Percentiles rank a stretch among this genome's conserved stretches.
These are phyloP conservation scores for Myiopsitta monachus DNA, from an alignment of 2,113 vertebrate genomes.

Conservation along the genomic window DNA sequence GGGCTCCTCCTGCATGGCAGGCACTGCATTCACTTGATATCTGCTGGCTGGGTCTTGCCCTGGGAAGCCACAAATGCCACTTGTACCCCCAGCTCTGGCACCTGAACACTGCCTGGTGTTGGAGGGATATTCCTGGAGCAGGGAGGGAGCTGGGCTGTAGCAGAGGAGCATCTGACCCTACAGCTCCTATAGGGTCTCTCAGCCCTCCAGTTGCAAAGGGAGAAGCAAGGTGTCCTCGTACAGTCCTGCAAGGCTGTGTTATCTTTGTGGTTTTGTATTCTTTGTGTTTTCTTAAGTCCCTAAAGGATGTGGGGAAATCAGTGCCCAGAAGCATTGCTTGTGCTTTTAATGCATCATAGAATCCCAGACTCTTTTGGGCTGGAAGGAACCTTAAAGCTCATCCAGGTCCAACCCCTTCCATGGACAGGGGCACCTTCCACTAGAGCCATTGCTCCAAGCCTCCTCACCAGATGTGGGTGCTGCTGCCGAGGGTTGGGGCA, in stretches of 20 bases:
- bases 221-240: neutral
- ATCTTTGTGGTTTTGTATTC: neutral
- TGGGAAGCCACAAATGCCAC: rapidly evolving
- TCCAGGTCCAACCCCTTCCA: neutral
- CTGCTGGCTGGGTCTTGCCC: neutral
- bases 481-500: rapidly evolving
- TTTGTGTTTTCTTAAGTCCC: neutral
- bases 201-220: neutral
- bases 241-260: too few species aligned
- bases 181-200: too few species aligned
- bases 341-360: neutral
- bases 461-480: neutral
- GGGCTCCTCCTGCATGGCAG: neutral
- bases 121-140: neutral
- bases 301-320: rapidly evolving
- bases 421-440: neutral
- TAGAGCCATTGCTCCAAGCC: neutral
- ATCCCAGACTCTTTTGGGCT: neutral
- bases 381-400: neutral
- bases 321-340: rapidly evolving
- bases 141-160: neutral
- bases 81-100: neutral
- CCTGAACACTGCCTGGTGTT: rapidly evolving
- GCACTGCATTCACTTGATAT: rapidly evolving
- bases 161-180: neutral